These are phyloP conservation scores for Incurvaria masculella DNA, from an alignment of 2,888 invertebrate genomes.

Conservation along the genomic window DNA sequence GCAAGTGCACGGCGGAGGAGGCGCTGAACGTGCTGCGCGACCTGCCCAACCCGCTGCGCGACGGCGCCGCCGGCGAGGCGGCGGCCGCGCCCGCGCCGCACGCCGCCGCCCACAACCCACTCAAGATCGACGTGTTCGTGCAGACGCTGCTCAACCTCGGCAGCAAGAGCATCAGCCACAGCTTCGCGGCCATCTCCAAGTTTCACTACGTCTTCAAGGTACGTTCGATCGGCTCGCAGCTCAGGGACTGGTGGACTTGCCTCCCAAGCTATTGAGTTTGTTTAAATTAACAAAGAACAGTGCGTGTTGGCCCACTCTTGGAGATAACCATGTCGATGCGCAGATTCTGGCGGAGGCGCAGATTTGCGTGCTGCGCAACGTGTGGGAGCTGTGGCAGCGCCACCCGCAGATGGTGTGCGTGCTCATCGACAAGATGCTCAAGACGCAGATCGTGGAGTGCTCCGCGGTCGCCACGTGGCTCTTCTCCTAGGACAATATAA, in stretches of 20 bases:
- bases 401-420: constrained; percentile 98
- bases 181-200: constrained; percentile 98
- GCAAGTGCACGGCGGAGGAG: constrained; percentile 89
- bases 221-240: no score
- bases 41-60: constrained; percentile 76
- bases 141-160: constrained; percentile 91
- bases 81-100: constrained; percentile 52
- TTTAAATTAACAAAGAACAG: no score
- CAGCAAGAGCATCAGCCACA: constrained; percentile 96
- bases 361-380: constrained; percentile 86
- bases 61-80: constrained; percentile 57
- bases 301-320: no score
- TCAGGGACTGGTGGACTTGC: no score
- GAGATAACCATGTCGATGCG: no score
- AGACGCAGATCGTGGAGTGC: constrained; percentile 96
- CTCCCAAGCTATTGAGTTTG: no score
- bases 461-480: constrained; percentile 98
- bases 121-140: constrained; percentile 97
- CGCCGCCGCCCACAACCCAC: constrained; percentile 77
- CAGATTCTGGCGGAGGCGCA: constrained; percentile 91
- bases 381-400: constrained; percentile 93
- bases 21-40: constrained; percentile 84
- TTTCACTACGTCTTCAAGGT: constrained; percentile 91
- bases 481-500: constrained; percentile 92
- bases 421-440: constrained; percentile 93